Conservation (phyloP, 2,888 invertebrate genomes). For the Epinotia nisella region DNA sequence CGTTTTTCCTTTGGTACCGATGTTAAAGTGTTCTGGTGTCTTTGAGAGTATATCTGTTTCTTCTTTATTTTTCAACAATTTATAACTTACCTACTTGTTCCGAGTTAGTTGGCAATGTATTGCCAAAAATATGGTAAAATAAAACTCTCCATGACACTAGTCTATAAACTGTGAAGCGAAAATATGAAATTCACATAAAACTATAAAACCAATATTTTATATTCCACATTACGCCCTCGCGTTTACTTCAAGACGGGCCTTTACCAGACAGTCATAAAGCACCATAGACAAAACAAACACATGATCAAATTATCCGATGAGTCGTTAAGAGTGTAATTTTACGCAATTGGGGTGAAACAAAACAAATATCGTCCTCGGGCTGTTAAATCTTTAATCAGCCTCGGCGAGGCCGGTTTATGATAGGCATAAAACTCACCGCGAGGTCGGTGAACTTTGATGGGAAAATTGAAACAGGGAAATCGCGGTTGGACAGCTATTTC, state of each 20-base stretch:
- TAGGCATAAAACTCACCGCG: slow-evolving; percentile 52
- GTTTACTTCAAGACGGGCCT: background rate
- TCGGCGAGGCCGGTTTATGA: slow-evolving; percentile 71
- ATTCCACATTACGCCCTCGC: background rate
- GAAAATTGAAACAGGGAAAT: slow-evolving; percentile 41
- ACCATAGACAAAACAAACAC: slow-evolving; percentile 24
- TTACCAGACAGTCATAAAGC: slow-evolving; percentile 30
- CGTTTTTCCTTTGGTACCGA: background rate
- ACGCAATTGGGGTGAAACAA: slow-evolving; percentile 48
- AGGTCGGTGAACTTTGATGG: slow-evolving; percentile 38
- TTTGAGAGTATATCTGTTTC: background rate
- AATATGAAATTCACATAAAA: background rate
- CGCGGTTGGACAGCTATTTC: slow-evolving; percentile 18
- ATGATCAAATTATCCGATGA: slow-evolving; percentile 27
- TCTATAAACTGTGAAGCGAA: background rate
- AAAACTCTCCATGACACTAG: background rate
- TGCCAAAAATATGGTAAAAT: background rate
- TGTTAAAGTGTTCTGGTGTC: background rate
- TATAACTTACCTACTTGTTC: background rate
- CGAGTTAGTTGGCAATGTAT: background rate
- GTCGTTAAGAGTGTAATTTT: slow-evolving; percentile 53
- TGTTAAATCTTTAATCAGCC: slow-evolving; percentile 65
- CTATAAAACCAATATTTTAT: background rate
- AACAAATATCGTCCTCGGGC: slow-evolving; percentile 38
- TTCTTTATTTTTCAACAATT: background rate